Conservation (phyloP, 1,140 invertebrate species). For the Drosophila mojavensis region DNA sequence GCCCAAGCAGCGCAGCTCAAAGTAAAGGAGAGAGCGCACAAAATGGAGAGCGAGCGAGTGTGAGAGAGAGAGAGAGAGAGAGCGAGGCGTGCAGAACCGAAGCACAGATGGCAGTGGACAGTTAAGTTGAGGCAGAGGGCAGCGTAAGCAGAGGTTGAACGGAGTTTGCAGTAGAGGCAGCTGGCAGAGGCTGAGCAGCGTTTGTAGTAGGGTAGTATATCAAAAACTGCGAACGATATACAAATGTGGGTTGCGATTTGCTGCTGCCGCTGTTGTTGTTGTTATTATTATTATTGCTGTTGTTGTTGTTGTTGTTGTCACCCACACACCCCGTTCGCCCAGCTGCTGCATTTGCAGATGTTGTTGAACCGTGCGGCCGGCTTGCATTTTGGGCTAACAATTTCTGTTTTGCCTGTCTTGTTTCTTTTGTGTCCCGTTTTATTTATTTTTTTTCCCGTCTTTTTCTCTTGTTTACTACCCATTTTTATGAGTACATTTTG, state of each 20-base stretch:
- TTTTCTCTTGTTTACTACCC: conserved; percentile 20
- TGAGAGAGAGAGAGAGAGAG: neutral
- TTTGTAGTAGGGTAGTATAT: conserved; percentile 78
- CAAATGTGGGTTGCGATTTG: conserved; percentile 71
- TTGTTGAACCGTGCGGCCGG: conserved; percentile 77
- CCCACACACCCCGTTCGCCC: conserved; percentile 35
- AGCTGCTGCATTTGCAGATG: conserved; percentile 62
- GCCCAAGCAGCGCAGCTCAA: neutral
- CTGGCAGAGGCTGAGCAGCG: conserved; percentile 21
- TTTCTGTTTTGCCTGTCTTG: conserved; percentile 22
- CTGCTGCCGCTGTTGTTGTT: conserved; percentile 13
- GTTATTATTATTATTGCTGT: conserved; percentile 10
- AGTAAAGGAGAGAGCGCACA: neutral
- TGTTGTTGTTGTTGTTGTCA: conserved; percentile 27
- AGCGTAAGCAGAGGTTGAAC: too few species aligned
- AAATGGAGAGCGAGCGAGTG: too few species aligned
- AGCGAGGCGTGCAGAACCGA: neutral
- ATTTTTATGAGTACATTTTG: conserved; percentile 40
- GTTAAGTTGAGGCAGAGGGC: conserved; percentile 3
- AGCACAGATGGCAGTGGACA: neutral
- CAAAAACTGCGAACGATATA: conserved; percentile 63
- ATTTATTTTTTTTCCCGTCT: conserved; percentile 9
- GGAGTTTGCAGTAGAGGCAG: neutral
- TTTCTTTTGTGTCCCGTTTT: conserved; percentile 23
- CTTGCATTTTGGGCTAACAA: conserved; percentile 68